Evolutionary conservation across 2,113 vertebrate genomes (phyloP).

Genomic region (Ictalurus furcatus): DNA sequence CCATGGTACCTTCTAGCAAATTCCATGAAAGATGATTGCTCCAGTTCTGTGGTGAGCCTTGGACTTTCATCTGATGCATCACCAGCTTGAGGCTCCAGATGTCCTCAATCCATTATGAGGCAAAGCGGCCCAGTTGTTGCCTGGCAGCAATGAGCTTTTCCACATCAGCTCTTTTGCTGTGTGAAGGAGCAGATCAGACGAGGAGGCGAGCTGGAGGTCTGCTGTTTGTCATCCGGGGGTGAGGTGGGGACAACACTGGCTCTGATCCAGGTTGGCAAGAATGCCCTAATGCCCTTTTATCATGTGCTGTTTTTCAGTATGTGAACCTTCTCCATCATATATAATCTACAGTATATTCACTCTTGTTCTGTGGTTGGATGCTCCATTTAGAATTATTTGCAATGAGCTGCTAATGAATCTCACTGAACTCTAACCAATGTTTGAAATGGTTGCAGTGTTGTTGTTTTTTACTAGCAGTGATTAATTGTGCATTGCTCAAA

Average conservation of each 20-base stretch:
- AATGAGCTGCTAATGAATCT: neutral
- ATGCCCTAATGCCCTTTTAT: slow-evolving; percentile 23
- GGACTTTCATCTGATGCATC: slow-evolving; percentile 50
- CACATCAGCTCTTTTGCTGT: slow-evolving; percentile 43
- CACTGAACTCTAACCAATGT: slow-evolving; percentile 17
- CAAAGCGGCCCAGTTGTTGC: slow-evolving; percentile 42
- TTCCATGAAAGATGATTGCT: slow-evolving; percentile 51
- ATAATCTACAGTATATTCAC: neutral
- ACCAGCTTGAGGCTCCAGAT: slow-evolving; percentile 46
- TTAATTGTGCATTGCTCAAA: slow-evolving; percentile 23
- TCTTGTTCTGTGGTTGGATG: neutral
- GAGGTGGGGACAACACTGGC: slow-evolving; percentile 32
- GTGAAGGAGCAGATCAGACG: slow-evolving; percentile 42
- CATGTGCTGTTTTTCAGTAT: neutral
- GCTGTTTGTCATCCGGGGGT: slow-evolving; percentile 38
- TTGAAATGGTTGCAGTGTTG: slow-evolving; percentile 16
- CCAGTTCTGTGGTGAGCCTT: slow-evolving; percentile 34
- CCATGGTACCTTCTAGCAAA: slow-evolving; percentile 43
- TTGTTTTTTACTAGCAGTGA: slow-evolving; percentile 32
- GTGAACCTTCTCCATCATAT: neutral
- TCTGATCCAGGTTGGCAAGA: slow-evolving; percentile 35
- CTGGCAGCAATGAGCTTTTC: slow-evolving; percentile 50
- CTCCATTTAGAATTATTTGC: slow-evolving; percentile 29
- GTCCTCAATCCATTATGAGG: slow-evolving; percentile 53
- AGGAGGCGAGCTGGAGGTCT: slow-evolving; percentile 36